These are phyloP conservation scores for Notolabrus celidotus DNA, from an alignment of 2,797 vertebrate species.

Conservation along the genomic window DNA sequence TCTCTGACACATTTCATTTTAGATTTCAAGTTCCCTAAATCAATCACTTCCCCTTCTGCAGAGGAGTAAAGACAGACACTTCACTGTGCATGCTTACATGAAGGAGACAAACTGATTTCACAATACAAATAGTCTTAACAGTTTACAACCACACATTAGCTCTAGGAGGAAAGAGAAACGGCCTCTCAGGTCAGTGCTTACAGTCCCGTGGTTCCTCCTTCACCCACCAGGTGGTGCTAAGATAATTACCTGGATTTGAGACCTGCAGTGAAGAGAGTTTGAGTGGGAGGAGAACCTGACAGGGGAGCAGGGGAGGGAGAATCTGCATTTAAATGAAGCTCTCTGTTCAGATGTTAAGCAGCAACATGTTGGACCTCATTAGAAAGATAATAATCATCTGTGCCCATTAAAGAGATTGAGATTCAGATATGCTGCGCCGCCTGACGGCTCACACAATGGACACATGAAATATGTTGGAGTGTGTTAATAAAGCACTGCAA, in stretches of 20 bases:
- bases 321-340: slow-evolving; percentile 77
- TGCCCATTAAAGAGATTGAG: slow-evolving; percentile 65
- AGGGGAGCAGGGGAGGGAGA: slow-evolving; percentile 1
- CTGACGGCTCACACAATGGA: slow-evolving; percentile 15
- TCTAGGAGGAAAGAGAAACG: too few relatives aligned
- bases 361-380: slow-evolving; percentile 78
- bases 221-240: slow-evolving; percentile 80
- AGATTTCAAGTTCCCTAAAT: too few relatives aligned
- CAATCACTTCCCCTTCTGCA: too few relatives aligned
- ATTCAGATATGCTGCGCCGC: slow-evolving; percentile 37
- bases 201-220: slow-evolving; percentile 20
- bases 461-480: slow-evolving; percentile 46
- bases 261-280: slow-evolving; percentile 26
- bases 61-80: too few relatives aligned
- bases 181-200: not conserved
- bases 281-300: slow-evolving; percentile 46
- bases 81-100: too few relatives aligned
- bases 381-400: slow-evolving; percentile 80
- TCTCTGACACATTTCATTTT: too few relatives aligned
- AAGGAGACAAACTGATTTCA: too few relatives aligned
- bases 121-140: too few relatives aligned
- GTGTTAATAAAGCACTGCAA: slow-evolving; percentile 38
- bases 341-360: slow-evolving; percentile 79
- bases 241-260: slow-evolving; percentile 65
- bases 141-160: too few relatives aligned